Conservation (phyloP, 1,140 invertebrate genomes). For the Trinorchestia longiramus region DNA sequence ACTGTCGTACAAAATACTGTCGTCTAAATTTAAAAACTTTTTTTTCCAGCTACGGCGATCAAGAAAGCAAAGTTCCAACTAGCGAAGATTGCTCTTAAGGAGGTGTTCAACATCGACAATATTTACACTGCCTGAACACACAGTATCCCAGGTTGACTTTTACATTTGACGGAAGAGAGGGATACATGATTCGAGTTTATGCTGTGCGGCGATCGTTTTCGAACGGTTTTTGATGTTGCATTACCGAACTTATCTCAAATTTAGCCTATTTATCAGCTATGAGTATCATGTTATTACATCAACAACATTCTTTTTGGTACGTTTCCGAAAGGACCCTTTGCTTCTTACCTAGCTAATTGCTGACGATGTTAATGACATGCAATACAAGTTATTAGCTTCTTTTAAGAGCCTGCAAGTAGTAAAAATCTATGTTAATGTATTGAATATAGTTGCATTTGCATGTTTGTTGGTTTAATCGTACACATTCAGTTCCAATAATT, state of each 20-base stretch:
- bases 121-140: background rate
- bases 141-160: background rate
- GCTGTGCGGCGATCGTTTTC: background rate
- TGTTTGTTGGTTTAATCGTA: too few relatives aligned
- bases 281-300: background rate
- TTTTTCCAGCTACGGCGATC: constrained; percentile 11
- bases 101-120: constrained; percentile 13
- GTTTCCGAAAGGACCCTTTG: too few relatives aligned
- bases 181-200: background rate
- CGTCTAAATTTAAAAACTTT: too few relatives aligned
- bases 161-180: background rate
- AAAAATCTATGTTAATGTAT: too few relatives aligned
- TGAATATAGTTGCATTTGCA: too few relatives aligned
- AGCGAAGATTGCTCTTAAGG: background rate
- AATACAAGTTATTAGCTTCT: too few relatives aligned
- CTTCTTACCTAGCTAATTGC: too few relatives aligned
- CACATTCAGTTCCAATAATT: too few relatives aligned
- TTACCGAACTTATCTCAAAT: background rate
- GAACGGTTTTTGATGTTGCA: background rate
- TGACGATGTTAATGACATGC: too few relatives aligned
- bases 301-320: too few relatives aligned
- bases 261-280: background rate
- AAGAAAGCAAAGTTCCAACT: constrained; percentile 44
- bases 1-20: too few relatives aligned
- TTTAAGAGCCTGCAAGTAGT: too few relatives aligned